These are phyloP conservation scores for Eupleurogrammus muticus DNA, from an alignment of 2,797 vertebrate species.

Conservation along the genomic window DNA sequence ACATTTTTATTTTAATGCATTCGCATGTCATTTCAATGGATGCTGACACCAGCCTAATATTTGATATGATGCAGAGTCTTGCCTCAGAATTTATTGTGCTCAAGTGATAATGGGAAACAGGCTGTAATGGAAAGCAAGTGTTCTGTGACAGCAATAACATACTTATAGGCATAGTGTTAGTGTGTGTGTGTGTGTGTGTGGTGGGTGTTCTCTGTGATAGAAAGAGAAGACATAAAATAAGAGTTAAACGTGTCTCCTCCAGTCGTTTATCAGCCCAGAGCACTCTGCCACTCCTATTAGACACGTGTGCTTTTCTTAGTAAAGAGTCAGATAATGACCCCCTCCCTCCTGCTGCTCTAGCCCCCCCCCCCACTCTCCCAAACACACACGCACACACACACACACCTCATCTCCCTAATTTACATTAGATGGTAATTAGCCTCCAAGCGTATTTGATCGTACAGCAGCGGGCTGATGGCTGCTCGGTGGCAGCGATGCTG, in stretches of 20 bases:
- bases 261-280: slow-evolving; percentile 60
- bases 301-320: slow-evolving; percentile 45
- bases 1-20: slow-evolving; percentile 4
- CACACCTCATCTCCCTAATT: slow-evolving; percentile 65
- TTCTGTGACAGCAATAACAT: slow-evolving; percentile 20
- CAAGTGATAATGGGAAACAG: slow-evolving; percentile 20
- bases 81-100: slow-evolving; percentile 28
- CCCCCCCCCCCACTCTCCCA: neutral
- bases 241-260: slow-evolving; percentile 13
- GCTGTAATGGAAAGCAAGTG: slow-evolving; percentile 19
- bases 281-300: slow-evolving; percentile 58
- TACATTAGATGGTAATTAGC: slow-evolving; percentile 65
- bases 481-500: neutral
- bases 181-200: slow-evolving; percentile 2
- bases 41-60: slow-evolving; percentile 16
- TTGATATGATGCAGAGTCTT: neutral
- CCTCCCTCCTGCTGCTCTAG: neutral
- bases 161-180: neutral
- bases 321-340: slow-evolving; percentile 55
- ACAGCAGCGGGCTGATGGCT: slow-evolving; percentile 31
- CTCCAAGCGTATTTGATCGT: slow-evolving; percentile 52
- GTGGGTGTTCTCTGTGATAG: slow-evolving; percentile 5
- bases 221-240: slow-evolving; percentile 30
- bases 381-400: slow-evolving; percentile 2
- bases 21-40: neutral